Conservation (phyloP, 1,140 invertebrate species). For the Diorhabda sublineata region DNA sequence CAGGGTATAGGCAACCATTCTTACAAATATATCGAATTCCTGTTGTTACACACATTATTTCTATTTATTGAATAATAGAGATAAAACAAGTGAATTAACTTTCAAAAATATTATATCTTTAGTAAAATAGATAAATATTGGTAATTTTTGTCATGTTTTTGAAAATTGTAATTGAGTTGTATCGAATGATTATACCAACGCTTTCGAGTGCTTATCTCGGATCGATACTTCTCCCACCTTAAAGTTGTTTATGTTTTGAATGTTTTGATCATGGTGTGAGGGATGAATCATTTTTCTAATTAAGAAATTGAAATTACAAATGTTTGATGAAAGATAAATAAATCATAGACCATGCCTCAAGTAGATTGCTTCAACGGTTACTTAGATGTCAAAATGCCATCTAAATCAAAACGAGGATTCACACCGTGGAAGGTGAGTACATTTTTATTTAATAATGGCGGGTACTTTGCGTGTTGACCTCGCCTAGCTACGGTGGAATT, state of each 20-base stretch:
- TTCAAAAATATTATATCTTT: no score
- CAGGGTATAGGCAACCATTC: no score
- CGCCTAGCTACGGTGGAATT: no score
- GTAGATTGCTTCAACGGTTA: slow-evolving; percentile 32
- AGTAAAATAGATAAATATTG: no score
- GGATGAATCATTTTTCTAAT: slow-evolving; percentile 6
- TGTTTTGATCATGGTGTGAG: slow-evolving; percentile 1
- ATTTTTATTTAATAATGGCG: slow-evolving; percentile 10
- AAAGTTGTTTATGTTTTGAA: slow-evolving; percentile 8
- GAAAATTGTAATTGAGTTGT: no score
- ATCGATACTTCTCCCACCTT: background rate
- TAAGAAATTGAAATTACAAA: slow-evolving; percentile 4
- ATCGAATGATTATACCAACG: no score
- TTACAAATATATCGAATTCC: no score
- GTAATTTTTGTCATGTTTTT: no score
- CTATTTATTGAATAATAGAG: no score
- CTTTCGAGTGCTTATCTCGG: no score
- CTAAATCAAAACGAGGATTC: slow-evolving; percentile 38
- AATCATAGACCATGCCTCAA: slow-evolving; percentile 11
- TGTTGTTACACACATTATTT: no score
- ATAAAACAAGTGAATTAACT: no score
- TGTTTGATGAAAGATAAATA: slow-evolving; percentile 14
- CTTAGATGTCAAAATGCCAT: slow-evolving; percentile 44
- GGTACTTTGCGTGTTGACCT: background rate
- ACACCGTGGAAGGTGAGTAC: slow-evolving; percentile 42